These are phyloP conservation scores for Pedetes capensis DNA, from an alignment of 2,113 vertebrate species.

Conservation along the genomic window DNA sequence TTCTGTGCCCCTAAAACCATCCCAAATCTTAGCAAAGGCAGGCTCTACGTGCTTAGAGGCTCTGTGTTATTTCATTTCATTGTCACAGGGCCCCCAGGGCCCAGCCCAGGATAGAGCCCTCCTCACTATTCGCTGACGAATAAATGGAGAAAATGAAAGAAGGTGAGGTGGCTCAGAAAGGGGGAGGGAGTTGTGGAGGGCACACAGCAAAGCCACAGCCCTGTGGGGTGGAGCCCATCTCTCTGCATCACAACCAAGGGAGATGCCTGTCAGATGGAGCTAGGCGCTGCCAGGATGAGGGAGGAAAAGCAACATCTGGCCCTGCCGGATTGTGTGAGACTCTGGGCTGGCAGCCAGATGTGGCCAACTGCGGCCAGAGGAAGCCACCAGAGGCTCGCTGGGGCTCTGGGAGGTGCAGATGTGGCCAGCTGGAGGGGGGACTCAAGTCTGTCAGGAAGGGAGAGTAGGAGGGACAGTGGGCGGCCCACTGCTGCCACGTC, in stretches of 20 bases:
- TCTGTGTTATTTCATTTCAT: fast-evolving
- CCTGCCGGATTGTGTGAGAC: not conserved
- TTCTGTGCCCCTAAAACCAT: not conserved
- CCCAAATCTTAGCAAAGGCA: not conserved
- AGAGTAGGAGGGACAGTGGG: not conserved
- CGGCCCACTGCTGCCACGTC: no score
- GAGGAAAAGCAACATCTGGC: conserved; percentile 35
- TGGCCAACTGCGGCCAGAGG: not conserved
- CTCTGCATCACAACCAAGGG: not conserved
- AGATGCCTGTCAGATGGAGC: not conserved
- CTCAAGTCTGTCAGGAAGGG: not conserved
- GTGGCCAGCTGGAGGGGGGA: not conserved
- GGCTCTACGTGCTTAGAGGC: not conserved
- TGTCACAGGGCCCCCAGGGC: not conserved
- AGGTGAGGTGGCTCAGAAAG: not conserved
- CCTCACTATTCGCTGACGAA: not conserved
- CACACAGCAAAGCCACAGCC: not conserved
- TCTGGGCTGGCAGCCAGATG: conserved; percentile 11
- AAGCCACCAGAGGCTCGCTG: not conserved
- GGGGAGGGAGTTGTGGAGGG: not conserved
- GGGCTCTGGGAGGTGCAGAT: not conserved
- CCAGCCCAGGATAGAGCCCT: not conserved
- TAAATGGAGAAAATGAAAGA: not conserved
- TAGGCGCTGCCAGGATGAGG: not conserved
- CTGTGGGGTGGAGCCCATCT: not conserved